Base-by-base conservation (phyloP, 2,797 vertebrate species). In the Kryptopterus vitreolus region DNA sequence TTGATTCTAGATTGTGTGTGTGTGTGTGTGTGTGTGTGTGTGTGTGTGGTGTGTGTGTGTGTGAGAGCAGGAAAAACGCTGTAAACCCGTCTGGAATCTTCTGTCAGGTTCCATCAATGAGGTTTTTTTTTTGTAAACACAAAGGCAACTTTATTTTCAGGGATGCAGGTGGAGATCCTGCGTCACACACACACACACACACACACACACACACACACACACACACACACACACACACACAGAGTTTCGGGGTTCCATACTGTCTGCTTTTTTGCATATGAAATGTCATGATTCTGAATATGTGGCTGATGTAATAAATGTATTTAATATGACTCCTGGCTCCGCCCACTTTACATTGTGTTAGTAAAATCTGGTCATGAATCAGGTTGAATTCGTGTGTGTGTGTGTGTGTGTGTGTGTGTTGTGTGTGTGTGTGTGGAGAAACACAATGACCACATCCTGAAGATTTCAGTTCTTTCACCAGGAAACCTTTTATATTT, bases 261-360 rank as follows among this genome's bases (percentile, higher is more conserved):
- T 35, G 61, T 84, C 80, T 80, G 61, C 22, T 74, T 75, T n/a
- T 68, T 75, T 18, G 24, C 26, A 65, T 62, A 52, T 80, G 73
- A 68, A 68, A 59, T 58, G 74, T 78, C 70, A 5, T 57, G 63
- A 76, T 76, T 15, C 63, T 73, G 31, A 59, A 48, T 65, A 38
- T 66, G 63, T 78, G 69, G 53, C 57, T 70, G 13, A 80, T 80
- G 59, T 80, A 85, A 83, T 86, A 83, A 85, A 85, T 84, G 50
- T 79, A 81, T 85, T 84, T 77, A 84, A 65, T 79, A 84, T 50
- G 70, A 22, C 13, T 63, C 29, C 12, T 48, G 70, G 15, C 63
- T 78, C 48, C 53, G 26, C 69, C 69, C 48, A 55, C 50, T 72
- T 15, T n/a, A n/a, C n/a, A n/a, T 43, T 43, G 38, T 43, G 38